Base-by-base conservation (phyloP, 2,113 vertebrate genomes). In the Erythrolamprus reginae region DNA sequence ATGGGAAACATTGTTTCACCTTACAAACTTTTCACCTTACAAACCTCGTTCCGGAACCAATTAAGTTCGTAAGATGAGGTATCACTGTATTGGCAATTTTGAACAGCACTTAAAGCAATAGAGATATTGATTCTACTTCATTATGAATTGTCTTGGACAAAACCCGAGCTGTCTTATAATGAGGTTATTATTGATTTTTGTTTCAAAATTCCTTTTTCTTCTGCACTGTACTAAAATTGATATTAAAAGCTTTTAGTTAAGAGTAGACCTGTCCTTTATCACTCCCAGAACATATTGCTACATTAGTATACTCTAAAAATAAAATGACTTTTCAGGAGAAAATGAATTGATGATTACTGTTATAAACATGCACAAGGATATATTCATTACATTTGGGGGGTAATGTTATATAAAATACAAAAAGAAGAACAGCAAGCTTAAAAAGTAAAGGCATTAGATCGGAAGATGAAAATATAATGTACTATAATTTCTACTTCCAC, bases 101-200 rank as follows among this genome's bases (percentile, higher is more conserved):
- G 85, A 55, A 85, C 51, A 48, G 1, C 90, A 26, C 89, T 89
- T 88, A 56, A n/a, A 26, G 50, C 85, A 65, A 56, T 89, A 82
- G 86, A 91, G 92, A 91, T 77, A 93, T 89, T 52, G 88, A 83
- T 92, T 93, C 82, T 47, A 89, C 84, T 89, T 94, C 19, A 56
- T 90, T 93, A 88, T 89, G 91, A 91, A 92, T 90, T 48, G 82
- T 33, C 89, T 90, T 61, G 82, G 84, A 92, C n/a, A 61, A 52
- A 93, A 92, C 42, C 58, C 91, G 42, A 50, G 24, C 23, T 92
- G 61, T 88, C 88, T 24, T 88, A 1, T 89, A 92, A 87, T 90
- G 56, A 94, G 55, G 55, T 94, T 94, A 3, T 38, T 92, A 89
- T 89, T 89, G 92, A 92, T 94, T 53, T n/a, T 52, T 88, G 70